Base-by-base conservation (phyloP, 2,113 vertebrate genomes). In the Prionailurus viverrinus region DNA sequence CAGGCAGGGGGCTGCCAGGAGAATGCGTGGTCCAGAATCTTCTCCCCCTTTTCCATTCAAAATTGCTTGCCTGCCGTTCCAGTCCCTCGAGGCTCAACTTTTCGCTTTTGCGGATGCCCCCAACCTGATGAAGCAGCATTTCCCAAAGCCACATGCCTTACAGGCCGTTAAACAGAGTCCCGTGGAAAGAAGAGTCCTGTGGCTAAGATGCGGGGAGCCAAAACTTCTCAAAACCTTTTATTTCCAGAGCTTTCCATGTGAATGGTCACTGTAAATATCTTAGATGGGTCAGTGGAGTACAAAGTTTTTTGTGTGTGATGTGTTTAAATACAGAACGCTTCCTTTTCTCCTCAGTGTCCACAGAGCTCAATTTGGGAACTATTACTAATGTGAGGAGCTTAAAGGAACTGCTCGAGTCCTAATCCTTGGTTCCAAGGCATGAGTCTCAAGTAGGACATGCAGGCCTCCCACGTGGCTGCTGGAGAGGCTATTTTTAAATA, bases 401-500 rank as follows among this genome's bases (percentile, higher is more conserved):
- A 51, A 94, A 84, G 85, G 61, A 63, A 27, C 27, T 65, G 94
- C 39, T 76, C 15, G 86, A 68, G 41, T 51, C 51, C 91, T 92
- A 66, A 68, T 41, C 69, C 33, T 33, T 61, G 31, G 63, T 65
- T 5, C 23, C 51, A 55, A 76, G 71, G 61, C 55, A 31, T 4
- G 2, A 55, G 48, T 76, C 68, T 79, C 39, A 36, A 92, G 41
- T 7, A 89, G 25, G 58, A 73, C 8, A 23, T 19, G 33, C 7
- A 78, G 55, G n/a, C 79, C 79, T 78, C 82, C 23, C 19, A 69
- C 15, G 27, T 8, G n/a, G 48, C 51, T 69, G 58, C 18, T 15
- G 2, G 33, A 13, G 31, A 95, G 79, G 93, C 69, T 96, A 95
- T 96, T 97, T 96, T 97, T 96, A 97, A 80, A 31, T 90, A 92